Percentiles rank a stretch among this genome's conserved stretches.
Evolutionary conservation across 2,113 vertebrate species (phyloP).

Genomic region (Neolamprologus ventralis): DNA sequence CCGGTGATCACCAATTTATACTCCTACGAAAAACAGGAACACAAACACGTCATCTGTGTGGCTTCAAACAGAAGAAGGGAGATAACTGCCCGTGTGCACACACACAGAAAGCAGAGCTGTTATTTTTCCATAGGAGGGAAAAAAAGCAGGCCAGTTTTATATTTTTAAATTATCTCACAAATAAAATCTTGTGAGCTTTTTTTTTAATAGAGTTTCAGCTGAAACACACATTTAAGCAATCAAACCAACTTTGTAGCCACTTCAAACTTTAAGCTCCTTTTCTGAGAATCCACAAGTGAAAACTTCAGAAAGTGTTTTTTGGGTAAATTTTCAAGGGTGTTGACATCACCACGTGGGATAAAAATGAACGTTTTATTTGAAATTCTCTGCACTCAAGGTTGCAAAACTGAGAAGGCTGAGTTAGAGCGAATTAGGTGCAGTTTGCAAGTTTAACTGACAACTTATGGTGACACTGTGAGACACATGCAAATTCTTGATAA

Average conservation of each 20-base stretch:
- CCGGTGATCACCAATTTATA: slow-evolving; percentile 89
- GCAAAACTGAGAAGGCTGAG: background rate
- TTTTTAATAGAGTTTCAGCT: background rate
- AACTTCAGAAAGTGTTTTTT: background rate
- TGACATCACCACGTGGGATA: background rate
- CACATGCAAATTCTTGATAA: background rate
- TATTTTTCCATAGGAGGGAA: background rate
- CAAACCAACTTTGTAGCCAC: background rate
- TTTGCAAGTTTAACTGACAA: background rate
- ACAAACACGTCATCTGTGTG: background rate
- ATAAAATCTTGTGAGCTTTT: background rate
- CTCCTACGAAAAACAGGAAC: slow-evolving; percentile 68
- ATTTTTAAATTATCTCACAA: accelerated
- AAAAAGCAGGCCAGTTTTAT: background rate
- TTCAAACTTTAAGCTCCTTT: background rate
- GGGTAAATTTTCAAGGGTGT: accelerated
- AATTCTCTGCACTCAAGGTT: background rate
- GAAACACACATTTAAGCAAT: background rate
- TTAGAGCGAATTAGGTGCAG: accelerated
- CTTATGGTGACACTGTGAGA: too few species aligned
- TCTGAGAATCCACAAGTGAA: background rate
- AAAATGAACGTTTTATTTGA: accelerated
- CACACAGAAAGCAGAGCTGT: background rate
- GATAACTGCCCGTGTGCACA: accelerated
- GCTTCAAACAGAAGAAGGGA: background rate